A percentile compares a stretch with the other conserved stretches of the same genome.
Evolutionary conservation across 2,888 invertebrate species (phyloP).

Genomic region (Eupithecia exiguata): DNA sequence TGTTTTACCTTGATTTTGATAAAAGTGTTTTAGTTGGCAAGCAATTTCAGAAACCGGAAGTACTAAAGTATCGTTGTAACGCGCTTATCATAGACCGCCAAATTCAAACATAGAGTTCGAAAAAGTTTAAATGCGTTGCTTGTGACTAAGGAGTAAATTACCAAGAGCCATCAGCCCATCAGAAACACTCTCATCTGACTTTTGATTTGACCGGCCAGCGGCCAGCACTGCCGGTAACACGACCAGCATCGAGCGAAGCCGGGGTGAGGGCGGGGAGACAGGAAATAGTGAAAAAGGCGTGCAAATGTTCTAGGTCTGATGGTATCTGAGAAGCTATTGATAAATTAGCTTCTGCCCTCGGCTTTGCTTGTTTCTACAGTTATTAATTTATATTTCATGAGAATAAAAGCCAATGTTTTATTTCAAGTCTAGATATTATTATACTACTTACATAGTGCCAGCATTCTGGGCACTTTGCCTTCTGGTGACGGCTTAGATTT

Average conservation of each 20-base stretch:
- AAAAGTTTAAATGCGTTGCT: not conserved
- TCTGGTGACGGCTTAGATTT: too few relatives aligned
- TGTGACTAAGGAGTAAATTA: not conserved
- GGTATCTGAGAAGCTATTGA: too few relatives aligned
- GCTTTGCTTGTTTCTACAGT: too few relatives aligned
- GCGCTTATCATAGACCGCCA: conserved; percentile 1
- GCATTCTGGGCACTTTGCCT: too few relatives aligned
- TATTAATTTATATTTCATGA: too few relatives aligned
- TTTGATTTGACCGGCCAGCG: not conserved
- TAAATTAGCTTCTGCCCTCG: too few relatives aligned
- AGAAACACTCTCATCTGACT: not conserved
- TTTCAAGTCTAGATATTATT: too few relatives aligned
- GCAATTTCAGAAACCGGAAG: not conserved
- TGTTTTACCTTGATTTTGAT: not conserved
- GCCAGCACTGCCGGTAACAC: too few relatives aligned
- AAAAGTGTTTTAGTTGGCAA: not conserved
- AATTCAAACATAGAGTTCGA: conserved; percentile 1
- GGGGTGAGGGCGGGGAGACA: too few relatives aligned
- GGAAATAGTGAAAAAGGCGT: not conserved
- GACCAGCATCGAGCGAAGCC: too few relatives aligned
- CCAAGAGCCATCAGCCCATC: not conserved
- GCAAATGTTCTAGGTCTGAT: not conserved
- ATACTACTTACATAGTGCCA: too few relatives aligned
- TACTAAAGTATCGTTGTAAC: not conserved
- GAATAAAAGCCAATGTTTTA: too few relatives aligned